Evolutionary conservation across 2,797 vertebrate genomes (phyloP), one percentile per base, ranked within the genome.

Genomic region (Hirundo rustica): DNA sequence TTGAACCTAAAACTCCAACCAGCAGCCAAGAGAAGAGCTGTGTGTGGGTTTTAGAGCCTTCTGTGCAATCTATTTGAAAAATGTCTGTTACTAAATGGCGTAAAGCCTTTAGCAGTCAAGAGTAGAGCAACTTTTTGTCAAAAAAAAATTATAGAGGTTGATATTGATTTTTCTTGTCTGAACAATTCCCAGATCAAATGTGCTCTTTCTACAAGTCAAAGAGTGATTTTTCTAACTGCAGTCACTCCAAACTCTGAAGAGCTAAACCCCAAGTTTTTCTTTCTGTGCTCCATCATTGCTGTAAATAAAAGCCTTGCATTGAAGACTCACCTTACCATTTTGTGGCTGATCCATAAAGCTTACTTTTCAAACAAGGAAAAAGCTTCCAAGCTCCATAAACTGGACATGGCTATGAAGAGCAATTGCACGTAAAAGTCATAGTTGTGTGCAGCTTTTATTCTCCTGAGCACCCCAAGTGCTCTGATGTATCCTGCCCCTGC

Each of bases 141-240:
- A 88, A 93, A 93, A 92, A 42, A 64, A 61, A 84, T 91, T 73
- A 81, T 79, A 85, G 51, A 45, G 40, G 71, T 27, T 70, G 29
- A 14, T 53, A 96, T 57, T 84, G 92, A 93, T 93, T 95, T 93
- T 93, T 70, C 48, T 53, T 90, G 40, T 57, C 79, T 93, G 85
- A 89, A 51, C 36, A 72, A 88, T 78, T 92, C 85, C 60, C 66
- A 66, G 62, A 79, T 73, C 89, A 93, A 79, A 95, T 54, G 82
- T 76, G 85, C 64, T 88, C 79, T 77, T 95, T 89, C 68, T 73
- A 12, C 48, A 75, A 84, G 73, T 75, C 82, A 78, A 81, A 84
- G 64, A 60, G 55, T 61, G 70, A 30, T 92, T 61, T 70, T 96
- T 93, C 86, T 77, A 85, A 66, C 45, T 47, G 71, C 48, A 81